These are phyloP conservation scores for Leptinotarsa lineolata DNA, from an alignment of 1,140 invertebrate species.

Conservation along the genomic window DNA sequence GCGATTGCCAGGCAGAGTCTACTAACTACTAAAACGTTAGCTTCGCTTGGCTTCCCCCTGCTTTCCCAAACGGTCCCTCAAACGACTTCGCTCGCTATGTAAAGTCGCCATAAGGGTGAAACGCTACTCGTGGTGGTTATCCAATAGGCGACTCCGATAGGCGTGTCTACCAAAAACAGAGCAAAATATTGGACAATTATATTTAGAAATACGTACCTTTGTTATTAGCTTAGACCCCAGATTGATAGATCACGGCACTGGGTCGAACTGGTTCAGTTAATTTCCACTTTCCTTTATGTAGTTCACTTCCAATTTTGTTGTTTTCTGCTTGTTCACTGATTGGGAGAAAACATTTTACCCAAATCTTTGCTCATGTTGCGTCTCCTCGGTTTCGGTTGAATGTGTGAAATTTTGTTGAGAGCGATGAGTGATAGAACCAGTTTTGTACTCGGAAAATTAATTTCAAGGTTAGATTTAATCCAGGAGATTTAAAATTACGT, in stretches of 20 bases:
- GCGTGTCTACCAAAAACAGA: slow-evolving; percentile 50
- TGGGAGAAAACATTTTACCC: too few relatives aligned
- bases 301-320: too few relatives aligned
- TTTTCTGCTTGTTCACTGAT: too few relatives aligned
- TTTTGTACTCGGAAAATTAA: too few relatives aligned
- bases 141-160: slow-evolving; percentile 44
- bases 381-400: too few relatives aligned
- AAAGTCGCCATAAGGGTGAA: slow-evolving; percentile 33
- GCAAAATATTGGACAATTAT: slow-evolving; percentile 36
- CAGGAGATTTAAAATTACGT: too few relatives aligned
- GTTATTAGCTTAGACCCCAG: slow-evolving; percentile 30
- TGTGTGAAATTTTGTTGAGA: too few relatives aligned
- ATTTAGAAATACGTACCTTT: slow-evolving; percentile 40
- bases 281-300: too few relatives aligned
- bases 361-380: too few relatives aligned
- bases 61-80: slow-evolving; percentile 28
- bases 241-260: slow-evolving; percentile 23
- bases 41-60: slow-evolving; percentile 23
- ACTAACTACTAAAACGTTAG: slow-evolving; percentile 14
- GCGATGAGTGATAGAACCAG: too few relatives aligned
- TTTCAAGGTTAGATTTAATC: too few relatives aligned
- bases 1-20: background rate
- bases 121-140: slow-evolving; percentile 24
- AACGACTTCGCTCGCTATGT: slow-evolving; percentile 16
- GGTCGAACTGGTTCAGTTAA: slow-evolving; percentile 11